Evolutionary conservation across 2,888 invertebrate species (phyloP).

Genomic region (Prenolepis imparis): DNA sequence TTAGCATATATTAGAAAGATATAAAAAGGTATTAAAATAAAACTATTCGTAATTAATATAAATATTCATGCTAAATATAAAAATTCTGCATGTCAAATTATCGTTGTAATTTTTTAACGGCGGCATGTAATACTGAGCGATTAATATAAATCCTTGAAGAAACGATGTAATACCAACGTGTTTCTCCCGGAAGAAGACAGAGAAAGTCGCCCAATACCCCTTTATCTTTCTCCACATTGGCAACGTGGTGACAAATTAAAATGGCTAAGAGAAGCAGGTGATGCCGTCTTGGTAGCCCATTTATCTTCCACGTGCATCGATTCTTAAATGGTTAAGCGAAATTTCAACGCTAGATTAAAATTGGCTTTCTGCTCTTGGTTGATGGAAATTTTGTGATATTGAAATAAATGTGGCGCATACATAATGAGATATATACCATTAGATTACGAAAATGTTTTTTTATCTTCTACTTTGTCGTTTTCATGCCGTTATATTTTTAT

Average conservation of each 20-base stretch:
- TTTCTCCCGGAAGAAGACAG: constrained; percentile 41
- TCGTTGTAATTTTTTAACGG: not conserved
- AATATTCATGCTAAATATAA: not conserved
- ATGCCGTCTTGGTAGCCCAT: constrained; percentile 58
- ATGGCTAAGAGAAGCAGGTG: constrained; percentile 71
- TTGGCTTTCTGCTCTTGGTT: not conserved
- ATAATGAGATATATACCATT: not conserved
- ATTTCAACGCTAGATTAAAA: constrained; percentile 12
- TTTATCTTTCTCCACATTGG: constrained; percentile 52
- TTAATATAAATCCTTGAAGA: constrained; percentile 16
- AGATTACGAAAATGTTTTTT: constrained; percentile 8
- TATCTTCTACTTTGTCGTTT: not conserved
- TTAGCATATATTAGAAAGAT: not conserved
- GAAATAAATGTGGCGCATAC: constrained; percentile 26
- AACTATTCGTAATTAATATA: not conserved
- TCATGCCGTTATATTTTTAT: not conserved
- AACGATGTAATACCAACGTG: not conserved
- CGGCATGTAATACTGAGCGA: not conserved
- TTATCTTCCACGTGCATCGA: constrained; percentile 44
- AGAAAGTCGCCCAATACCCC: constrained; percentile 64
- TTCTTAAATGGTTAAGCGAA: constrained; percentile 41
- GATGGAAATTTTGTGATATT: constrained; percentile 15
- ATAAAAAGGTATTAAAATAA: not conserved
- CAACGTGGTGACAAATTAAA: constrained; percentile 76
- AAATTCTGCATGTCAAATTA: constrained; percentile 1